phyloP scores from a whole-genome alignment of 1,140 invertebrate genomes.

The Samia ricini region DNA sequence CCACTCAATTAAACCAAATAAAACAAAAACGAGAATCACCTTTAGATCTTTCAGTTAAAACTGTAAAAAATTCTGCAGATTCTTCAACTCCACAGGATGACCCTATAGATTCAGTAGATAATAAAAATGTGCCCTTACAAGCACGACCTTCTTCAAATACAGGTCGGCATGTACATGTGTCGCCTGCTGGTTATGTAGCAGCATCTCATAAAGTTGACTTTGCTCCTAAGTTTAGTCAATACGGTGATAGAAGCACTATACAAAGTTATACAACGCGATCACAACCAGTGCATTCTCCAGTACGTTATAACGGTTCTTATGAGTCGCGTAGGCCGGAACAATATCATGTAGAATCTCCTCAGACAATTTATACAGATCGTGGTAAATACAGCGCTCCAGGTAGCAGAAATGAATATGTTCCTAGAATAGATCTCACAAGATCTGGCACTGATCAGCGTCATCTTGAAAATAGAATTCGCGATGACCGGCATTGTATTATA shows the following conservation, averaged over 20 bases:
- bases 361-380: slow-evolving; percentile 48
- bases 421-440: slow-evolving; percentile 73
- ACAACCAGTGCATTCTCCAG: slow-evolving; percentile 31
- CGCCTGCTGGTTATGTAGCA: slow-evolving; percentile 47
- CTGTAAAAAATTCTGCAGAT: slow-evolving; percentile 90
- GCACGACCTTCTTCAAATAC: slow-evolving; percentile 41
- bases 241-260: slow-evolving; percentile 50
- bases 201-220: slow-evolving; percentile 84
- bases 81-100: slow-evolving; percentile 89
- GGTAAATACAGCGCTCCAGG: slow-evolving; percentile 50
- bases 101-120: slow-evolving; percentile 69
- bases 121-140: slow-evolving; percentile 54
- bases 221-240: slow-evolving; percentile 81
- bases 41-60: slow-evolving; percentile 90
- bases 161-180: slow-evolving; percentile 34
- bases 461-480: slow-evolving; percentile 54
- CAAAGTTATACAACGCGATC: slow-evolving; percentile 34
- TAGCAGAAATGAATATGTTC: slow-evolving; percentile 59
- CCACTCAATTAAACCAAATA: slow-evolving; percentile 29
- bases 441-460: slow-evolving; percentile 50
- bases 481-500: slow-evolving; percentile 56
- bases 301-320: slow-evolving; percentile 56
- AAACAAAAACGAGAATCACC: slow-evolving; percentile 85
- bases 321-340: slow-evolving; percentile 38
- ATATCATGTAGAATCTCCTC: slow-evolving; percentile 57